phyloP scores from a whole-genome alignment of 2,888 invertebrate species.

The Anthrax anthrax region DNA sequence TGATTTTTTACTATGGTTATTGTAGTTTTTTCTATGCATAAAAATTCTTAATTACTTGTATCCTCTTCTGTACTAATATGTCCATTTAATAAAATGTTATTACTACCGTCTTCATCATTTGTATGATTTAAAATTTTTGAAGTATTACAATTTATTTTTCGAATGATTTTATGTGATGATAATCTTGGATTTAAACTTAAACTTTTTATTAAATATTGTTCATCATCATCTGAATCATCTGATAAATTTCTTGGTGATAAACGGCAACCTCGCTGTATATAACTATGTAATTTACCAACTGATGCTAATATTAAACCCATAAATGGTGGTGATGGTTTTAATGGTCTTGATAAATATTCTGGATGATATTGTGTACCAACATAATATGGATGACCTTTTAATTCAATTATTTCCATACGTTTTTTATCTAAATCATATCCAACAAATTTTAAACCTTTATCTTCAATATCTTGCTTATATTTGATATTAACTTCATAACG shows the following conservation, averaged over 20 bases:
- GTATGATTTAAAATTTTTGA: neutral
- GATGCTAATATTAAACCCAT: constrained; percentile 86
- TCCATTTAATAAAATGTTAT: constrained; percentile 2
- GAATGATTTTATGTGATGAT: no score
- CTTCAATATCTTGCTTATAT: constrained; percentile 62
- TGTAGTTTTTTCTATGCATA: no score
- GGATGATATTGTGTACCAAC: constrained; percentile 97
- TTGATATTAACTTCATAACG: constrained; percentile 94
- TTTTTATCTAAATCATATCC: constrained; percentile 67
- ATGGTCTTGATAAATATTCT: constrained; percentile 84
- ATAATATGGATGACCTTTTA: constrained; percentile 80
- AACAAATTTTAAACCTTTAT: constrained; percentile 77
- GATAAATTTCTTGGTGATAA: constrained; percentile 60
- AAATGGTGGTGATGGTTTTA: constrained; percentile 89
- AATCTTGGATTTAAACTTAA: constrained; percentile 11
- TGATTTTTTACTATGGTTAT: no score
- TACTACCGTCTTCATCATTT: neutral
- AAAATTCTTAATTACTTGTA: constrained; percentile 4
- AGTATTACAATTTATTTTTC: no score
- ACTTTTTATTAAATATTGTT: constrained; percentile 17
- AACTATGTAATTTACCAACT: constrained; percentile 60
- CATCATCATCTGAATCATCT: constrained; percentile 53
- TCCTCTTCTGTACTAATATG: constrained; percentile 8
- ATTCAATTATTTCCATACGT: constrained; percentile 88
- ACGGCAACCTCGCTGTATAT: constrained; percentile 57